phyloP scores from a whole-genome alignment of 2,888 invertebrate species.

The Oscheius myriophilus region DNA sequence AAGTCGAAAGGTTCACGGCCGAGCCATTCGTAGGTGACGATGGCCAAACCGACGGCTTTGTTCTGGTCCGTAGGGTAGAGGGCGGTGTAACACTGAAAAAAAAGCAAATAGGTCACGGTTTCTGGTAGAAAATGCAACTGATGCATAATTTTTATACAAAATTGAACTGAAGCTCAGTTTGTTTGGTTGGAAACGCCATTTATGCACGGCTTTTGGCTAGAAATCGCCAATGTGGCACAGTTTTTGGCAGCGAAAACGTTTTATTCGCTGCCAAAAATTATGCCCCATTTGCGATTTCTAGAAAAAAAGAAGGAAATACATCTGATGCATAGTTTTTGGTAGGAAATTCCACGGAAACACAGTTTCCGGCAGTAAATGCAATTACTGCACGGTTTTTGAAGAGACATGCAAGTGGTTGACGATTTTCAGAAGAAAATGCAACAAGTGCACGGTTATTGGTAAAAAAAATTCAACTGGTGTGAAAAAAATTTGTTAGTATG shows the following conservation, averaged over 20 bases:
- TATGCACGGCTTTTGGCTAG: too few species aligned
- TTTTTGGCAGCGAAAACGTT: too few species aligned
- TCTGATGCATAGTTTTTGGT: not conserved
- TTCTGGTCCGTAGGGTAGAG: slow-evolving; percentile 24
- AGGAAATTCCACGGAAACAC: too few species aligned
- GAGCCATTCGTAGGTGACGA: slow-evolving; percentile 52
- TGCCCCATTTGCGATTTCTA: not conserved
- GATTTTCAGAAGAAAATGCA: too few species aligned
- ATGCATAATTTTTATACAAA: not conserved
- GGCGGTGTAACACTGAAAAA: slow-evolving; percentile 42
- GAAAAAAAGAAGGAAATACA: not conserved
- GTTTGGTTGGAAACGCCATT: too few species aligned
- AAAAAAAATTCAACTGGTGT: too few species aligned
- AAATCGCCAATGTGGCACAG: not conserved
- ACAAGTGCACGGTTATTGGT: too few species aligned
- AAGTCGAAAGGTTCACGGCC: slow-evolving; percentile 33
- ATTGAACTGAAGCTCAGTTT: not conserved
- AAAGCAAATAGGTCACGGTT: not conserved
- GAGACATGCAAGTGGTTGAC: too few species aligned
- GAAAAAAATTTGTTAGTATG: too few species aligned
- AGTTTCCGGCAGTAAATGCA: not conserved
- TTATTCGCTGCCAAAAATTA: too few species aligned
- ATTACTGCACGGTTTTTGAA: not conserved
- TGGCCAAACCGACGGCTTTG: slow-evolving; percentile 24
- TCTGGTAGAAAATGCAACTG: not conserved